phyloP scores from a whole-genome alignment of 2,888 invertebrate genomes.

The Thera obeliscata region DNA sequence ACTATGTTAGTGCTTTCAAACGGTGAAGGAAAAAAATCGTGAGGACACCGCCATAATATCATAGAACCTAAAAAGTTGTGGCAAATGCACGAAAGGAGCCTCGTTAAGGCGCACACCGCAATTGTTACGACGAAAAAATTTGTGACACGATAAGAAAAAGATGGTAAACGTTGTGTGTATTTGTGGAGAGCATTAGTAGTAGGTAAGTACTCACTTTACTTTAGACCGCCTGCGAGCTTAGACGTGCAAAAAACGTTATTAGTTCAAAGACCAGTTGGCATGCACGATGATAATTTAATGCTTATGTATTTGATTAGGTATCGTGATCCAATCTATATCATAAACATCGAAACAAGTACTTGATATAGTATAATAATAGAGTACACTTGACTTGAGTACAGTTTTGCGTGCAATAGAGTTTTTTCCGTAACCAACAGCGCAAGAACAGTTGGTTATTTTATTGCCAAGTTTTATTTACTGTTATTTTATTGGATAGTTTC shows the following conservation, averaged over 20 bases:
- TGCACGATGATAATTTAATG: constrained; percentile 14
- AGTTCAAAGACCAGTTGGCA: constrained; percentile 9
- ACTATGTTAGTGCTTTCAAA: too few relatives aligned
- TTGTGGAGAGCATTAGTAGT: too few relatives aligned
- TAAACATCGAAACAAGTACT: constrained; percentile 30
- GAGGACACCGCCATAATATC: too few relatives aligned
- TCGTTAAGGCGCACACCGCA: too few relatives aligned
- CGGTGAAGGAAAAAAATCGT: too few relatives aligned
- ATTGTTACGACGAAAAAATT: too few relatives aligned
- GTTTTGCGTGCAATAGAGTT: constrained; percentile 22
- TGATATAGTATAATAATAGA: constrained; percentile 36
- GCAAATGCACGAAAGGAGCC: too few relatives aligned
- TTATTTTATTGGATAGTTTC: not conserved
- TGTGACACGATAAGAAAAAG: too few relatives aligned
- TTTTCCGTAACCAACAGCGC: constrained; percentile 21
- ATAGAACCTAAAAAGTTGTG: too few relatives aligned
- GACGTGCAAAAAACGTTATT: not conserved
- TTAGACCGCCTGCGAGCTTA: not conserved
- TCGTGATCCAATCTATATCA: constrained; percentile 33
- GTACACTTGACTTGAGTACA: constrained; percentile 14
- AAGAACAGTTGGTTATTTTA: constrained; percentile 14
- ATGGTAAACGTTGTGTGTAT: too few relatives aligned
- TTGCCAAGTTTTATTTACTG: constrained; percentile 12
- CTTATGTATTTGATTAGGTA: constrained; percentile 12
- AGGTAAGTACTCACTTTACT: not conserved